These are phyloP conservation scores for Euphonia xanthogaster DNA, from an alignment of 2,797 vertebrate species.

Conservation along the genomic window DNA sequence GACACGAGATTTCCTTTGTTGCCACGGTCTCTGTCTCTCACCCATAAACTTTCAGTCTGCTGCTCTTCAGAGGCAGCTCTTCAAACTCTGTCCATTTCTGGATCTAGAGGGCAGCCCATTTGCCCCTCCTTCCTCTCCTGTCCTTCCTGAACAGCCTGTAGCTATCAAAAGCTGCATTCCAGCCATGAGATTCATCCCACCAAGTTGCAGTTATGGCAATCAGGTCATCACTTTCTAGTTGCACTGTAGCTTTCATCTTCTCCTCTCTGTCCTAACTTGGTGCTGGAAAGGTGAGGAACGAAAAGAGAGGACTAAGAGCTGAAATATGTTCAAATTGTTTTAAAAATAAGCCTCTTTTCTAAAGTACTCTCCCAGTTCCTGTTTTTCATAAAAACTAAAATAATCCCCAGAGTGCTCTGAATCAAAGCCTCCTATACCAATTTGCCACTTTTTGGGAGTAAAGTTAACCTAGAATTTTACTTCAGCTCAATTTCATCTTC, in stretches of 20 bases:
- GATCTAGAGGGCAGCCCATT: background rate
- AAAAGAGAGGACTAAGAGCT: background rate
- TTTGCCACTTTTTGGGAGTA: background rate
- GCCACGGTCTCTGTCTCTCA: fast-evolving
- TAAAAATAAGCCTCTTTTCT: background rate
- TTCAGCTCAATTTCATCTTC: background rate
- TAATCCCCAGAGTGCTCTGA: background rate
- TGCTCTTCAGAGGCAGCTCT: background rate
- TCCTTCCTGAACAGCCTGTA: background rate
- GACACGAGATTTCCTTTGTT: background rate
- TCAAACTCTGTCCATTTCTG: background rate
- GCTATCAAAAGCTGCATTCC: background rate
- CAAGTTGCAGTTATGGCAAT: background rate
- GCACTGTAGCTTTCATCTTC: background rate
- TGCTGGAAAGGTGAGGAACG: background rate
- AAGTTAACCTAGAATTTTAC: background rate
- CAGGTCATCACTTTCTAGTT: background rate
- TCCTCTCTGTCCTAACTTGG: background rate
- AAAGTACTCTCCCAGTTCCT: background rate
- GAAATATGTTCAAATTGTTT: background rate
- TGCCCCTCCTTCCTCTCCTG: background rate
- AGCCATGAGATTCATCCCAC: background rate
- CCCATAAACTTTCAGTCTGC: background rate
- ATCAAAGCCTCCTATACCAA: background rate
- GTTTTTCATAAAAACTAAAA: background rate